Conservation (phyloP, 2,888 invertebrate genomes). For the Atherix ibis region DNA sequence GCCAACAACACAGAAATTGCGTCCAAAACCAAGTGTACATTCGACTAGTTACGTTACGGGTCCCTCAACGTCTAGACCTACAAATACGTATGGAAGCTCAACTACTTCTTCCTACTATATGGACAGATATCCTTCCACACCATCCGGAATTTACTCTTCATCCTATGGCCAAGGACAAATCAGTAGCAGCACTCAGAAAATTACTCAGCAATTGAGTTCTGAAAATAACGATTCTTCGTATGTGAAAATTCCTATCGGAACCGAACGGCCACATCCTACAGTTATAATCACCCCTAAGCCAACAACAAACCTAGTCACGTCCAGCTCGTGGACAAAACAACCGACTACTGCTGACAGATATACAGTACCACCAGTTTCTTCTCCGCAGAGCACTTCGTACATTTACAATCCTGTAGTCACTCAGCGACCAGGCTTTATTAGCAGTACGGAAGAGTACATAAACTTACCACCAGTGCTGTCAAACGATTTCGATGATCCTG, state of each 20-base stretch:
- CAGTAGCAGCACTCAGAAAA: slow-evolving; percentile 18
- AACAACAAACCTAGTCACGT: slow-evolving; percentile 23
- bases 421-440: slow-evolving; percentile 14
- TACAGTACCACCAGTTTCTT: slow-evolving; percentile 10
- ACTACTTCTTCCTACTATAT: slow-evolving; percentile 19
- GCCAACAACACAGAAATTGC: slow-evolving; percentile 12
- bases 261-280: slow-evolving; percentile 44
- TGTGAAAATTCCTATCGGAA: slow-evolving; percentile 22
- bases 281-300: slow-evolving; percentile 56
- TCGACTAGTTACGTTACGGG: slow-evolving; percentile 35
- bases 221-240: not conserved
- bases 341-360: slow-evolving; percentile 11
- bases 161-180: slow-evolving; percentile 40
- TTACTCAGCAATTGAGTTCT: slow-evolving; percentile 6
- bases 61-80: slow-evolving; percentile 37
- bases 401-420: slow-evolving; percentile 24
- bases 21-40: slow-evolving; percentile 31
- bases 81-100: slow-evolving; percentile 21
- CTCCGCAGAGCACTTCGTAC: slow-evolving; percentile 33
- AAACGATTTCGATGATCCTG: slow-evolving; percentile 32
- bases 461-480: slow-evolving; percentile 19
- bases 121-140: slow-evolving; percentile 23
- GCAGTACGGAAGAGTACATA: slow-evolving; percentile 15
- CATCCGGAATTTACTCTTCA: slow-evolving; percentile 38
- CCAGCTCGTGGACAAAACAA: slow-evolving; percentile 17